Base-by-base conservation (phyloP, 2,888 invertebrate species). In the Phasia obesa region DNA sequence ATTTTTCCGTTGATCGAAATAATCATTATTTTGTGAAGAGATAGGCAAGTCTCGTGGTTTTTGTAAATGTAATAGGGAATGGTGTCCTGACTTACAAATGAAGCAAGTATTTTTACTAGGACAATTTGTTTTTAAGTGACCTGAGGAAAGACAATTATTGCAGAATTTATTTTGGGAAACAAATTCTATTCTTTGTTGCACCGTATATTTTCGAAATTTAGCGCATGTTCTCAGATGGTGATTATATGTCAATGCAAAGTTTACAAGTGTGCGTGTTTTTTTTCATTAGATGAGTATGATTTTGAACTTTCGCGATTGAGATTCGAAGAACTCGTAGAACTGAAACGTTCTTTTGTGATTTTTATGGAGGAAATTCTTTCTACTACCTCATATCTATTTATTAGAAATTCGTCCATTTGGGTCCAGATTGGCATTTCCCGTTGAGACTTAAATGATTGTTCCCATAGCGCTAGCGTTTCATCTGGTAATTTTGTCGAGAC, bases 111-210 rank as follows among this genome's bases (percentile, higher is more conserved):
- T 55, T 27, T 31, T 55, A 27, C 55, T 55, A 3, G 55, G 4
- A n/a, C 38, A 55, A 15, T 13, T 44, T 51, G 5, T 25, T 27
- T 15, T 55, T n/a, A 53, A 2, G 71, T 71, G 71, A 13, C 3
- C n/a, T 23, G 31, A 5, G 0, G 71, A 35, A 2, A 78, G 59
- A n/a, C 78, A 78, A 25, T 77, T 77, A 17, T 60, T 62, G 7
- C 69, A 70, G 13, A 27, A 5, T 35, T 35, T 35, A 1, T 35
- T 35, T 11, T 35, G 35, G 11, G 11, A 11, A 35, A 35, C 35
- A 35, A 11, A 35, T 9, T 35, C 9, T 35, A 35, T 35, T 35
- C 35, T 9, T 35, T 35, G 35, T 5, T 35, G 35, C 11, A 35
- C 35, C 11, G 11, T 57, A 11, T 44, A 70, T 13, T 7, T 57